Base-by-base conservation (phyloP, 2,888 invertebrate species). In the Cerceris ruficornis region DNA sequence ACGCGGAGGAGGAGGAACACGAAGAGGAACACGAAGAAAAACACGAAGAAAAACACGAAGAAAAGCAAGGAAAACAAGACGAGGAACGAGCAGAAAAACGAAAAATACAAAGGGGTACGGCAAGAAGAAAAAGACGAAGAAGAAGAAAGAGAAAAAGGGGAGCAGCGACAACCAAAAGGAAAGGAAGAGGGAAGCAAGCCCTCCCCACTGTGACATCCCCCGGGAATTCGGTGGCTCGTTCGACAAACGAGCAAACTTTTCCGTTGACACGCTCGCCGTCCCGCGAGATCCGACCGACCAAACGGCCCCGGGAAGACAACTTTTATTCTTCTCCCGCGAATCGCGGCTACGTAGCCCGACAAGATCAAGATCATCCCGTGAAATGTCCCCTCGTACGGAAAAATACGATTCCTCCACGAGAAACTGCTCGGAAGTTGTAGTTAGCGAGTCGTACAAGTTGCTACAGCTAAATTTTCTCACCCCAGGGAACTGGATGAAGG, bases 161-260 rank as follows among this genome's bases (percentile, higher is more conserved):
- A 66, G 49, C 43, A 49, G 14, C 39, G 46, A 46, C 7, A 55
- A 39, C 17, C 8, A 39, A 13, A 13, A 68, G 75, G 65, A 74
- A 69, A 70, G 28, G 28, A 50, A 15, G 55, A 39, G 62, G 69
- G 58, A 70, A 67, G 54, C 60, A 61, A 65, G 64, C 74, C 60
- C 28, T 54, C 17, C 54, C 52, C 15, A 14, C 58, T 28, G 1
- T 28, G 28, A 4, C 28, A 28, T 67, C 79, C 62, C 68, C 46
- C 15, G 86, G 76, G 84, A 86, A 77, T 85, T 82, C 70, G 69
- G 39, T 43, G 62, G 28, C 67, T 15, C 80, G 80, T 80, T 77
- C 67, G 66, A 78, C 59, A 69, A 80, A 80, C 76, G 80, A 86
- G 74, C 75, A 78, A 86, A 85, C 52, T 85, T 81, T 59, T 41